phyloP scores from a whole-genome alignment of 1,140 invertebrate species.

The Onthophagus taurus region DNA sequence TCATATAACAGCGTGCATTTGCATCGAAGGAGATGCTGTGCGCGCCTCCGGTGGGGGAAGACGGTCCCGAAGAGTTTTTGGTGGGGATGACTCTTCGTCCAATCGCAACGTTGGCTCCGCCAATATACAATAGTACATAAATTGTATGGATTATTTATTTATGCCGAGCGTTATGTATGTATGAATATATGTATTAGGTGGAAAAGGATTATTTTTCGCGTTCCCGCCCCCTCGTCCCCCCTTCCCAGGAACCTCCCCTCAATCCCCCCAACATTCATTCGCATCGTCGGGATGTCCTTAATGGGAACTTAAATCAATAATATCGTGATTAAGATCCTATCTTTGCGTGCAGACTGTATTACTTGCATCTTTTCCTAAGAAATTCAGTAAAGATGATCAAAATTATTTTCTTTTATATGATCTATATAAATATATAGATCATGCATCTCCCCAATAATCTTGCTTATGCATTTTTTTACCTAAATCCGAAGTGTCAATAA shows the following conservation, averaged over 20 bases:
- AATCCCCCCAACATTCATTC: slow-evolving; percentile 5
- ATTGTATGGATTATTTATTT: slow-evolving; percentile 43
- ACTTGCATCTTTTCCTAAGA: too few relatives aligned
- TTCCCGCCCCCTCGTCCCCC: too few relatives aligned
- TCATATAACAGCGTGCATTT: slow-evolving; percentile 33
- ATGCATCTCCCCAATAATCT: too few relatives aligned
- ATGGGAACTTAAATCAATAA: slow-evolving; percentile 28
- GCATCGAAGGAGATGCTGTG: slow-evolving; percentile 30
- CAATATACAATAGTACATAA: slow-evolving; percentile 41
- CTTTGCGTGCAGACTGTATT: not conserved
- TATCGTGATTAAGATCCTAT: slow-evolving; percentile 23
- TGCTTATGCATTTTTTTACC: too few relatives aligned
- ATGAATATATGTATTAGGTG: slow-evolving; percentile 38
- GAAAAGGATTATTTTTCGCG: slow-evolving; percentile 33
- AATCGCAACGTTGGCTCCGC: slow-evolving; percentile 24
- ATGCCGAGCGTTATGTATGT: slow-evolving; percentile 39
- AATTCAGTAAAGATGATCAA: too few relatives aligned
- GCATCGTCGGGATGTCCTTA: slow-evolving; percentile 21
- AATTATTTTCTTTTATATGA: too few relatives aligned
- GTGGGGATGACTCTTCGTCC: slow-evolving; percentile 28
- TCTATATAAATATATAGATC: too few relatives aligned
- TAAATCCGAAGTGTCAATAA: too few relatives aligned
- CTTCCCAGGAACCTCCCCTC: too few relatives aligned
- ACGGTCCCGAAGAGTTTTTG: slow-evolving; percentile 28
- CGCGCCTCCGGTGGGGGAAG: slow-evolving; percentile 24